phyloP scores from a whole-genome alignment of 92 coral and sea anemone species.

The Porites evermanni region DNA sequence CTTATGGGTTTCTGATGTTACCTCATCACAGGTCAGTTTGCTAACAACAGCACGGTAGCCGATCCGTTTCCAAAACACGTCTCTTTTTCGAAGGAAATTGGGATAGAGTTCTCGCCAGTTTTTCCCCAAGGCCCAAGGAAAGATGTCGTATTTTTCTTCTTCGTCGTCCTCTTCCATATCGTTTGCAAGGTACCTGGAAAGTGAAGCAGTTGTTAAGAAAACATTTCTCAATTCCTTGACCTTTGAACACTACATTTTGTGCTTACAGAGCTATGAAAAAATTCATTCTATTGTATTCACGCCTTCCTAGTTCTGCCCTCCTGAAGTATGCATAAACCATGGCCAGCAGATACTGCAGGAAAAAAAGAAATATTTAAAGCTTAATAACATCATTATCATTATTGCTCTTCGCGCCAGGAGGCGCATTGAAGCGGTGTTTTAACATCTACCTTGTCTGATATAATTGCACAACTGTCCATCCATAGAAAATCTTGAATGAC shows the following conservation, averaged over 20 bases:
- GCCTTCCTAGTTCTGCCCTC: conserved; percentile 91
- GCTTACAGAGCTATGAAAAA: conserved; percentile 99
- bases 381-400: no score
- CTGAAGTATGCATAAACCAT: conserved; percentile 98
- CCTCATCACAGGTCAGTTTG: conserved; percentile 97
- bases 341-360: conserved; percentile 87
- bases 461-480: conserved; percentile 98
- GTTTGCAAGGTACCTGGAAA: conserved; percentile 87
- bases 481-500: conserved; percentile 96
- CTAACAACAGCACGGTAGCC: conserved; percentile 96
- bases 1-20: neutral
- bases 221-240: neutral
- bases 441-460: conserved; percentile 88
- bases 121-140: conserved; percentile 98
- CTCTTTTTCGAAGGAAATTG: conserved; percentile 84
- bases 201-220: neutral
- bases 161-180: conserved; percentile 99
- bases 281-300: conserved; percentile 91
- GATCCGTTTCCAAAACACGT: conserved; percentile 91
- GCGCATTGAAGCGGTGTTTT: no score
- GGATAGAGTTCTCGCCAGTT: conserved; percentile 96
- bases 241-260: neutral
- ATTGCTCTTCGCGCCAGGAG: no score
- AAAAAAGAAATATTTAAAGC: neutral
- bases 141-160: conserved; percentile 97